Conservation (phyloP, 2,797 vertebrate species). For the Galagoides demidoff region DNA sequence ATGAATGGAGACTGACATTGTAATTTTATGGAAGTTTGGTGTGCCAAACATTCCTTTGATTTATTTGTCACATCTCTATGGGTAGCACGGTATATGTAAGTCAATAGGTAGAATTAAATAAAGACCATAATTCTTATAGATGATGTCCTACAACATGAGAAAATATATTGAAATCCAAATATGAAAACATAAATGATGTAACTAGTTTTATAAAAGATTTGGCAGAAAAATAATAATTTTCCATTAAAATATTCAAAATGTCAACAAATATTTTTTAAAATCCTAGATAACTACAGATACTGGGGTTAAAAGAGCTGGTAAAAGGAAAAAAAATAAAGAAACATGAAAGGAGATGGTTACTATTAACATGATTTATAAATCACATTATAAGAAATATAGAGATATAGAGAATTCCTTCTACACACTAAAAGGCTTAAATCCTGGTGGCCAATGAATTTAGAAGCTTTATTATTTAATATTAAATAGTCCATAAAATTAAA, state of each 20-base stretch:
- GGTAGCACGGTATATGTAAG: neutral
- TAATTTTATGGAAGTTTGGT: neutral
- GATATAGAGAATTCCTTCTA: neutral
- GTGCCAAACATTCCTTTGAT: neutral
- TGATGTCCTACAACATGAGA: neutral
- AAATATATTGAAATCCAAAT: conserved; percentile 21
- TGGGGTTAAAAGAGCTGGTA: neutral
- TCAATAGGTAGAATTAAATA: neutral
- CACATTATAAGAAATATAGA: no score
- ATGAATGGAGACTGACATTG: neutral
- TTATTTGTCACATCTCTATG: neutral
- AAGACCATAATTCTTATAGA: neutral
- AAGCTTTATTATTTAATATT: neutral
- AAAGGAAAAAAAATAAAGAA: neutral
- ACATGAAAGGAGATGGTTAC: neutral
- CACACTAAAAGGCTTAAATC: neutral
- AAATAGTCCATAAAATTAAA: conserved; percentile 1
- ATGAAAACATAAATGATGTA: neutral
- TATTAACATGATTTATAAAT: neutral
- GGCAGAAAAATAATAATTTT: neutral
- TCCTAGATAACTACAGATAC: neutral
- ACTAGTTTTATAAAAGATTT: neutral
- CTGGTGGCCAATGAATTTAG: neutral
- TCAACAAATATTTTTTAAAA: neutral
- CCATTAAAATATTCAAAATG: neutral